Evolutionary conservation across 2,888 invertebrate genomes (phyloP), one percentile per base, ranked within the genome.

Genomic region (Harpagoxenus sublaevis): DNA sequence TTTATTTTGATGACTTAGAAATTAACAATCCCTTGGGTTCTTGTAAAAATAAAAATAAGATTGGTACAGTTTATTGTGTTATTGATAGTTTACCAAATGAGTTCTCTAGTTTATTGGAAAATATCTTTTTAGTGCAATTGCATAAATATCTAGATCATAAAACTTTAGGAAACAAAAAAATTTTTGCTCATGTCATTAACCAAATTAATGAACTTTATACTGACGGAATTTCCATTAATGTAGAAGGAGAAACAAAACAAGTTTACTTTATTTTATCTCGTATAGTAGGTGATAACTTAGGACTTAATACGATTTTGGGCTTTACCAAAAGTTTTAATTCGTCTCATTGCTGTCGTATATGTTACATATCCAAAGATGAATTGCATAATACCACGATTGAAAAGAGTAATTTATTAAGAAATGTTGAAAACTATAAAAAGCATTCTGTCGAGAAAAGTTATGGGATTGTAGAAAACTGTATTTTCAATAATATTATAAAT

Each of bases 331-430:
- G 68, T 51, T 68, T 68, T n/a, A 68, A 68, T 31, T 51, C 31
- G 9, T 51, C 31, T 51, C 10, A 68, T 18, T 68, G 51, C 15
- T 68, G 68, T 4, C n/a, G 53, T n/a, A 68, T 68, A 68, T 68
- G 68, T 53, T 68, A 35, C 9, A 68, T 68, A 18, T 68, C 68
- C 0, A 68, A 68, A 68, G 68, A 51, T 18, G 35, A 68, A 51
- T 35, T 68, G 51, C 48, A n/a, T 31, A 68, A 31, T 0, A 28
- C 48, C 2, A 68, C 18, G 5, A 2, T 53, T 53, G n/a, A 68
- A 68, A 68, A 68, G 10, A 51, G 2, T 1, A 51, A 18, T 45
- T 23, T 68, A 68, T 31, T 68, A 68, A 51, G 51, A 68, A 66
- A 68, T 51, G 2, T 18, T 35, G 51, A 31, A 51, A 68, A 68